Evolutionary conservation across 2,113 vertebrate genomes (phyloP).

Genomic region (Nanger granti): DNA sequence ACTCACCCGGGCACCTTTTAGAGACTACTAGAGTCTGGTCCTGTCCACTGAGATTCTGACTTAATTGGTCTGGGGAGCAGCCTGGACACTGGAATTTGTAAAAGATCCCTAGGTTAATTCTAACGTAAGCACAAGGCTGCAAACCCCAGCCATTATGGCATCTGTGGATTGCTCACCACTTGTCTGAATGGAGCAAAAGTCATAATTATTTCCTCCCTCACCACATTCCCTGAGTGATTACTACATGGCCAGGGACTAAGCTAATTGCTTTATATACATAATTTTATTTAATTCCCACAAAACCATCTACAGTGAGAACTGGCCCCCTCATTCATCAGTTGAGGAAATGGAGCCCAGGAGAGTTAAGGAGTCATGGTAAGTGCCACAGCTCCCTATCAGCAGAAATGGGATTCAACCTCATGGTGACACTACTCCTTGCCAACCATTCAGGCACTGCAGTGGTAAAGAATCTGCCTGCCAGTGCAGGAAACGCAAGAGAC

Average conservation of each 20-base stretch:
- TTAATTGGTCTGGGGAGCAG: neutral
- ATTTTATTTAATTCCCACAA: slow-evolving; percentile 21
- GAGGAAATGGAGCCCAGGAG: neutral
- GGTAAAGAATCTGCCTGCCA: neutral
- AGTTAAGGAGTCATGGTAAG: neutral
- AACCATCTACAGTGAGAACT: neutral
- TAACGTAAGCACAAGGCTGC: neutral
- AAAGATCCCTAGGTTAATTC: neutral
- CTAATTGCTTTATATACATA: neutral
- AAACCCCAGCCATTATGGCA: neutral
- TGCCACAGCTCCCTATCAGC: neutral
- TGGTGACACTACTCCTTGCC: neutral
- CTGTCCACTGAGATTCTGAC: neutral
- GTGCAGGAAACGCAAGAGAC: neutral
- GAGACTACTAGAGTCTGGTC: neutral
- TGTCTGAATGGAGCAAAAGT: neutral
- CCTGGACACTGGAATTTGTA: neutral
- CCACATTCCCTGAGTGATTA: neutral
- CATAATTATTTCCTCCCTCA: neutral
- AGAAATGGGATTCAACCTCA: neutral
- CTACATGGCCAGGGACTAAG: neutral
- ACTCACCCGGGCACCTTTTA: neutral
- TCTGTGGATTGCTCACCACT: neutral
- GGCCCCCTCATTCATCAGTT: neutral
- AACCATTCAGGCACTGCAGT: neutral